Conservation (phyloP, 1,140 invertebrate species). For the Nebria ingens region DNA sequence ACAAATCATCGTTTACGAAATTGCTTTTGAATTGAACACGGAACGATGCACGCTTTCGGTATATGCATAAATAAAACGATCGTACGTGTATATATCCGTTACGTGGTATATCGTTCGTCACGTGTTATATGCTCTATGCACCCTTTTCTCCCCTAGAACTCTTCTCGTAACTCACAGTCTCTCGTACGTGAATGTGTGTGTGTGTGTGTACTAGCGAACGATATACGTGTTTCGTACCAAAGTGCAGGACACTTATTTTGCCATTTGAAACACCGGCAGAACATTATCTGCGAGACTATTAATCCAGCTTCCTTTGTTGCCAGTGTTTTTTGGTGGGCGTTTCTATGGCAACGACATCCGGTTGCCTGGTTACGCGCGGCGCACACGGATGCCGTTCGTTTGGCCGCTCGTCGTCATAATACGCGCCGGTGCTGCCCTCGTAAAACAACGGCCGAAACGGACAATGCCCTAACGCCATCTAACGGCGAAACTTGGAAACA, state of each 20-base stretch:
- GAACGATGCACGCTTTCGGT: too few species aligned
- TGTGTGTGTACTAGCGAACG: not conserved
- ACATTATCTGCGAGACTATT: constrained; percentile 31
- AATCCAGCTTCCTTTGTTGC: constrained; percentile 31
- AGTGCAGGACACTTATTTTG: constrained; percentile 21
- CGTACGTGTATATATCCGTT: too few species aligned
- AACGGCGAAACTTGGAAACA: too few species aligned
- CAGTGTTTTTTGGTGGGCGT: constrained; percentile 32
- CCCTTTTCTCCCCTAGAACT: too few species aligned
- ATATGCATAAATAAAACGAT: too few species aligned
- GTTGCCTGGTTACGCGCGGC: constrained; percentile 24
- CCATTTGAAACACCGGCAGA: constrained; percentile 29
- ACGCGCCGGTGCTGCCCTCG: not conserved
- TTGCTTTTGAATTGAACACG: too few species aligned
- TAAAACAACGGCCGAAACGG: constrained; percentile 1
- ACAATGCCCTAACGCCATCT: not conserved
- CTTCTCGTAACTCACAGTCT: too few species aligned
- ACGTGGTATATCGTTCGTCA: too few species aligned
- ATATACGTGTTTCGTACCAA: not conserved
- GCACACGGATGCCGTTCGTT: not conserved
- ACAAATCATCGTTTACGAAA: too few species aligned
- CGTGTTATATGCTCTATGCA: too few species aligned
- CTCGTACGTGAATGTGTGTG: not conserved
- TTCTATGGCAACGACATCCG: constrained; percentile 28
- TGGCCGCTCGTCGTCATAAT: not conserved